Base-by-base conservation (phyloP, 1,140 invertebrate species). In the Macrostomum lignano region DNA sequence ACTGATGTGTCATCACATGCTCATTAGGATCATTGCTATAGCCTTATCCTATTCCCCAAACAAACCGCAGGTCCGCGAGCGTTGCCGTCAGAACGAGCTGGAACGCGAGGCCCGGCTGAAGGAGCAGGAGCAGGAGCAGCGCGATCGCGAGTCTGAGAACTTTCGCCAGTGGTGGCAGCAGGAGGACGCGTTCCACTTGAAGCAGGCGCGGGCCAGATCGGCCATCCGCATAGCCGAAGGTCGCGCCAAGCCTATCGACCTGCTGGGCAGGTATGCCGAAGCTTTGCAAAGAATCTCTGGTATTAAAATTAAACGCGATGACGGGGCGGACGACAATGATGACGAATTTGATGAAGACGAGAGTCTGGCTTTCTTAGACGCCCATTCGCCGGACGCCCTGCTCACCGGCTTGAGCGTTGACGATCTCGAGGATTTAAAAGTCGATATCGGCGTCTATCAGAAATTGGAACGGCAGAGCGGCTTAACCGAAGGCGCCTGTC, bases 381-480 rank as follows among this genome's bases (percentile, higher is more conserved):
- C n/a, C n/a, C n/a, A n/a, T n/a, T n/a, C n/a, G 10, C 21, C 13
- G n/a, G 25, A 25, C 7, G 21, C 25, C 20, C 22, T 38, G 29
- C 21, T 26, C 3, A 29, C 30, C 49, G 86, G 84, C 2, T 57
- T 94, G 17, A 71, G 73, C 3, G 68, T 77, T 6, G 69, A 72
- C 40, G 86, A 98, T 55, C 61, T 96, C n/a, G 88, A 96, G 52
- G 88, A 98, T 60, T 57, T 98, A 0, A 62, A 93, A 3, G 84
- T 79, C 45, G 91, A 98, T 54, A 96, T 98, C 36, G 79, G 82
- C 57, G 67, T 71, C 17, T 24, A 24, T 23, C 20, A n/a, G n/a
- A n/a, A n/a, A n/a, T n/a, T n/a, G n/a, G n/a, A n/a, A n/a, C n/a
- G n/a, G n/a, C n/a, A n/a, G n/a, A n/a, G n/a, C n/a, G n/a, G n/a